Conservation (phyloP, 1,140 invertebrate genomes). For the Aporrectodea caliginosa region DNA sequence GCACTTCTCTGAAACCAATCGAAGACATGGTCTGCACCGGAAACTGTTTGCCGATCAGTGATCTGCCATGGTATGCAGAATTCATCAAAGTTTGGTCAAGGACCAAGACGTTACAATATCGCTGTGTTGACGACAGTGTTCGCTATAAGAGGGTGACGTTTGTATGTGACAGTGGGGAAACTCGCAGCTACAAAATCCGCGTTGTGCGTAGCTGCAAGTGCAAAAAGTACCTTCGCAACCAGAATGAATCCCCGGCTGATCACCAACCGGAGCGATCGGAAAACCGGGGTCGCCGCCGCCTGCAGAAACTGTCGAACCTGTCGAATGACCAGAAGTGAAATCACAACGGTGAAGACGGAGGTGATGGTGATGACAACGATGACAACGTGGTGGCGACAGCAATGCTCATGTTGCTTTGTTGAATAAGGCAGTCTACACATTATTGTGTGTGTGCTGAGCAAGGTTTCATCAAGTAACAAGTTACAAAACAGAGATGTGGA, state of each 20-base stretch:
- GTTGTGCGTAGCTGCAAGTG: constrained; percentile 42
- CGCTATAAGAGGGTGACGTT: constrained; percentile 43
- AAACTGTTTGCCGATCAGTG: constrained; percentile 46
- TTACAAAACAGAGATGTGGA: too few relatives aligned
- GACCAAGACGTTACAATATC: constrained; percentile 42
- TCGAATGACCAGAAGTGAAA: not conserved
- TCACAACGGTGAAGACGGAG: not conserved
- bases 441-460: too few relatives aligned
- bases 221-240: constrained; percentile 33
- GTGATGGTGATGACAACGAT: not conserved
- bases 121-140: constrained; percentile 48
- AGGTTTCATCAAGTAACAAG: too few relatives aligned
- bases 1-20: constrained; percentile 50
- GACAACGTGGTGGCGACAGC: too few relatives aligned
- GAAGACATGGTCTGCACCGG: constrained; percentile 51
- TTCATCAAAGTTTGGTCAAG: constrained; percentile 45
- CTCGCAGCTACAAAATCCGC: constrained; percentile 45
- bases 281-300: not conserved
- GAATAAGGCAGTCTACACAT: too few relatives aligned
- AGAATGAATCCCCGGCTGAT: constrained; percentile 30
- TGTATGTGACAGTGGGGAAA: constrained; percentile 46
- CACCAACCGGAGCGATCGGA: not conserved
- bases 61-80: constrained; percentile 51
- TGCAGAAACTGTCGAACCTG: not conserved
- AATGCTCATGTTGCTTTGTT: too few relatives aligned